Evolutionary conservation across 2,888 invertebrate species (phyloP), one percentile per base, ranked within the genome.

Genomic region (Platycheirus rosarum): DNA sequence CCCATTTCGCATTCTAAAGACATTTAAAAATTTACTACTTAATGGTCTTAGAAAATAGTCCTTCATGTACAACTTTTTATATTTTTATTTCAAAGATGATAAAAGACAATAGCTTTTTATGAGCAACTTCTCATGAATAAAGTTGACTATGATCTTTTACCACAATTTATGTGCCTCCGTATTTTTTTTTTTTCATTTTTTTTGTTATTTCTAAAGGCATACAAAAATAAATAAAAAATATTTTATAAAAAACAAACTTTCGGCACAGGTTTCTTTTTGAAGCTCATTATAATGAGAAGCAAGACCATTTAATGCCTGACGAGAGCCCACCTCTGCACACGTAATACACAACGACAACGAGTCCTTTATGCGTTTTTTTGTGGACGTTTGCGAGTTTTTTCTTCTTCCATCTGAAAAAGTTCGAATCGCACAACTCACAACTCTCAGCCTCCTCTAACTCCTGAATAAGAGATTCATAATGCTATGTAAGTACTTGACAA

Each of bases 391-490:
- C n/a, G n/a, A n/a, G n/a, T n/a, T n/a, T n/a, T n/a, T n/a, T n/a
- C n/a, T n/a, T n/a, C n/a, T 79, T 79, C 40, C 79, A 55, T 75
- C 65, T 75, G 42, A 69, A 49, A 65, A 65, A 75, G 16, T 75
- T 69, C 49, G 75, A 79, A 79, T 80, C 71, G 63, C 48, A 26
- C 20, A 65, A 57, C 66, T 60, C 57, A n/a, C n/a, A n/a, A n/a
- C n/a, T n/a, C n/a, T 49, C 60, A 51, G 53, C 63, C 37, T n/a
- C 20, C n/a, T n/a, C 55, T 55, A 40, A 57, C 37, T 79, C 29
- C 26, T 20, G 49, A 63, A 32, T 48, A 79, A 57, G 55, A 78
- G 35, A 60, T 71, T 48, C 37, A 63, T 63, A 66, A 68, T 40
- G 32, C 62, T 63, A 37, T 35, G 37, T 57, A 77, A 57, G 60